Percentiles rank a stretch among this genome's conserved stretches.
phyloP scores from a whole-genome alignment of 2,888 invertebrate species.

The Lasioglossum pauxillum region DNA sequence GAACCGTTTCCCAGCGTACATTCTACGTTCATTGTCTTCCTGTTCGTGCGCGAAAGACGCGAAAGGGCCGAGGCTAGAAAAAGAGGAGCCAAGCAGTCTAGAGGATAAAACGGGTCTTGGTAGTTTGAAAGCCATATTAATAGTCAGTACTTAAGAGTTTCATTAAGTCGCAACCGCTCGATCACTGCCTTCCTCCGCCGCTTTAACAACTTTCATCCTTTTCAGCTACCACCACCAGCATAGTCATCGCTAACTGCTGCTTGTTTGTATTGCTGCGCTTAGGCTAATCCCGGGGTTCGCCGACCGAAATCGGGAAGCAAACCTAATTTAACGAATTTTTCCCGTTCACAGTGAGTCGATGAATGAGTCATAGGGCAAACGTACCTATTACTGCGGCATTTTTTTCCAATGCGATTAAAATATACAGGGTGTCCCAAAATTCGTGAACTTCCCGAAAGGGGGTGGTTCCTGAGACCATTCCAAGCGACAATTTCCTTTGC shows the following conservation, averaged over 20 bases:
- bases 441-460: too few species aligned
- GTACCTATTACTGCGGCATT: too few species aligned
- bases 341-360: too few species aligned
- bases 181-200: slow-evolving; percentile 78
- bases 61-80: slow-evolving; percentile 14
- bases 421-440: too few species aligned
- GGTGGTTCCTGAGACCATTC: too few species aligned
- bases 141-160: slow-evolving; percentile 83
- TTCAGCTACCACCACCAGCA: slow-evolving; percentile 33
- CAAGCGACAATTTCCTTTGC: too few species aligned
- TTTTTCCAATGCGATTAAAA: too few species aligned
- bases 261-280: slow-evolving; percentile 30
- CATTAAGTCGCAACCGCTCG: slow-evolving; percentile 83
- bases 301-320: neutral
- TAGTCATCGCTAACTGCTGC: neutral
- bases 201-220: slow-evolving; percentile 68
- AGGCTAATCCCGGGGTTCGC: slow-evolving; percentile 19
- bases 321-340: neutral
- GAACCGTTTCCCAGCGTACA: slow-evolving; percentile 4
- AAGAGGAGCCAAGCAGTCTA: slow-evolving; percentile 9
- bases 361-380: too few species aligned
- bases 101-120: slow-evolving; percentile 60
- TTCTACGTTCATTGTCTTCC: slow-evolving; percentile 29
- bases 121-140: slow-evolving; percentile 82
- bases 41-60: slow-evolving; percentile 21